Evolutionary conservation across 1,140 invertebrate genomes (phyloP), one percentile per base, ranked within the genome.

Genomic region (Zelostemma sp.): DNA sequence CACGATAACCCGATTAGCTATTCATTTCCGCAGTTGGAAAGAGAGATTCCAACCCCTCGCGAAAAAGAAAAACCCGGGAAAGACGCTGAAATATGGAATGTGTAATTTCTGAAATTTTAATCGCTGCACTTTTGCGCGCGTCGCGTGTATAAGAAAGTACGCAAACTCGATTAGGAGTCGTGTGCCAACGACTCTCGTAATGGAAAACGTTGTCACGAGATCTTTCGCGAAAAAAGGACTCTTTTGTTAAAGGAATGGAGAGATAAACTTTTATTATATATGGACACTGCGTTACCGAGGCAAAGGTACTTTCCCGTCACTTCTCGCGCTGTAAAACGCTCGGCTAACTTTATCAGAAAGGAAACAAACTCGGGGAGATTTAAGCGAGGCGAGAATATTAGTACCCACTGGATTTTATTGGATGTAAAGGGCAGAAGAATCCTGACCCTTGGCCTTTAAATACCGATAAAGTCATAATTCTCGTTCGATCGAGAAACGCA

Each of bases 1-100:
- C 62, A 53, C 62, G 68, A 67, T 72, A 72, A 72, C 68, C 63
- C 68, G 63, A 67, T 72, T 72, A 72, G 55, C 51, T 64, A 64
- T 71, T 71, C 62, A 51, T 71, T 65, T 46, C 28, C 31, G 55
- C 53, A 35, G 60, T 47, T 35, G 1, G 21, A 48, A 28, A 48
- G 38, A 58, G 49, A 60, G 53, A 69, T 69, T 69, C 47, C 43
- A 38, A 49, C 49, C 61, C 38, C 19, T 11, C 14, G 46, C 46
- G 46, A 15, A 16, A 45, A 16, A 45, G 16, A 16, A 45, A 45
- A n/a, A 46, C 6, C 17, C 11, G 17, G n/a, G 15, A 28, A 48
- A 48, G 25, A 14, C 21, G 9, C 21, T 48, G 46, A 48, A 48
- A 48, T 48, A 48, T 48, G 21, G 46, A 48, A 48, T 48, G 46